Evolutionary conservation across 2,797 vertebrate species (phyloP).

Genomic region (Buphagus erythrorhynchus): DNA sequence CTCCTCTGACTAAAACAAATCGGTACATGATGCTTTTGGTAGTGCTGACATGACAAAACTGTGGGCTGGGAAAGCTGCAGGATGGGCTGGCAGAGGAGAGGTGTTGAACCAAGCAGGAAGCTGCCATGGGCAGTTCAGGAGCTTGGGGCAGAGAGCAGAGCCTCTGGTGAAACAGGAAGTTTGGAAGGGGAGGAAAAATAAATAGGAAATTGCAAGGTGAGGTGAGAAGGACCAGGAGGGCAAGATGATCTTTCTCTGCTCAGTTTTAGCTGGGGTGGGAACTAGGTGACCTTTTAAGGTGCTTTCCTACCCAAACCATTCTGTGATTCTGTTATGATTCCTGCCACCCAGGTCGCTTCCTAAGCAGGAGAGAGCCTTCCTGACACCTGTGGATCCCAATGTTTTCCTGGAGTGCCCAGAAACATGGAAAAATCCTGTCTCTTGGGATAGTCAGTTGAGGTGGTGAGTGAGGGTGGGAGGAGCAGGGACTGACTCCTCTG

Average conservation of each 20-base stretch:
- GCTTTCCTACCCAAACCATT: background rate
- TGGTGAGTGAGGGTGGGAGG: background rate
- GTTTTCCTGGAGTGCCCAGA: background rate
- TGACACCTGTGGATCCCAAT: rapidly evolving
- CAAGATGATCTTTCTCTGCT: background rate
- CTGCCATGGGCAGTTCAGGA: background rate
- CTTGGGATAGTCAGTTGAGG: background rate
- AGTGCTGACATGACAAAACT: rapidly evolving
- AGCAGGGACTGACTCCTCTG: background rate
- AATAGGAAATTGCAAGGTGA: background rate
- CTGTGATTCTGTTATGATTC: background rate
- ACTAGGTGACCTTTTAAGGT: background rate
- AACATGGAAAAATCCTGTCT: background rate
- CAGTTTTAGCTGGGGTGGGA: background rate
- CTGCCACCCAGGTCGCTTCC: background rate
- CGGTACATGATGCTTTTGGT: background rate
- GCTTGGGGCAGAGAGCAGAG: background rate
- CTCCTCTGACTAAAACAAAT: background rate
- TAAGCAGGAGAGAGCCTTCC: background rate
- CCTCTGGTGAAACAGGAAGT: background rate
- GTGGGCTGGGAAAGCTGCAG: background rate
- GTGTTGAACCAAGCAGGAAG: background rate
- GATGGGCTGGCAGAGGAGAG: background rate
- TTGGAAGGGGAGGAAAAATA: background rate
- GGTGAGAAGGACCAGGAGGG: background rate